Base-by-base conservation (phyloP, 2,888 invertebrate species). In the Cataglyphis cursor region DNA sequence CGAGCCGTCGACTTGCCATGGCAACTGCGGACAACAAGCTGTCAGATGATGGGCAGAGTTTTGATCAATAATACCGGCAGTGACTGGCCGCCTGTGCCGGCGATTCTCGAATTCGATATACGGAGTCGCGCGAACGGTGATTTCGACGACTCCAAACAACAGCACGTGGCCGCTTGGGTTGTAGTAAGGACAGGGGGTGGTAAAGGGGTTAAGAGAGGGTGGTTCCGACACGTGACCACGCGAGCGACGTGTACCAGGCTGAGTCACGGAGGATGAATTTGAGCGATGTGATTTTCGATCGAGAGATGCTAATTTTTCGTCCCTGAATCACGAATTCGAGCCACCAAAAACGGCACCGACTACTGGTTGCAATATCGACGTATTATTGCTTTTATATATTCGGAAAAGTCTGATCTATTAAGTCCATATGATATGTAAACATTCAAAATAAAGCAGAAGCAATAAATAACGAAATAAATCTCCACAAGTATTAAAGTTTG, bases 21-120 rank as follows among this genome's bases (percentile, higher is more conserved):
- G 95, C 91, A 94, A 95, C 95, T 93, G 83, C 91, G 91, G 94
- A 94, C 94, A 95, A 95, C 95, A 95, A 95, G 93, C 93, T 94
- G 94, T 94, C 94, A 93, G 94, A 95, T 94, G 94, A 95, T 94
- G 93, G 94, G 93, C 86, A 94, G 93, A 94, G 90, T 94, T 94
- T 95, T 94, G 94, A 95, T 95, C 95, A 95, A 95, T 95, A 95
- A 95, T 92, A 92, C 89, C 87, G 87, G 91, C 76, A 76, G 93
- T 94, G 93, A 94, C 94, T 93, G 91, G 59, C 44, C 59, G 44
- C 72, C 57, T 48, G n/a, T 21, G 65, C 89, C 74, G 68, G 81
- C 41, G 12, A 75, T 83, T 84, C 85, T 88, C 81, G 85, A 86
- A 81, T 90, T 85, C 62, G 82, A 68, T 84, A 72, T 54, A 68